phyloP scores from a whole-genome alignment of 2,888 invertebrate species.

The Zaprionus obscuricornis region DNA sequence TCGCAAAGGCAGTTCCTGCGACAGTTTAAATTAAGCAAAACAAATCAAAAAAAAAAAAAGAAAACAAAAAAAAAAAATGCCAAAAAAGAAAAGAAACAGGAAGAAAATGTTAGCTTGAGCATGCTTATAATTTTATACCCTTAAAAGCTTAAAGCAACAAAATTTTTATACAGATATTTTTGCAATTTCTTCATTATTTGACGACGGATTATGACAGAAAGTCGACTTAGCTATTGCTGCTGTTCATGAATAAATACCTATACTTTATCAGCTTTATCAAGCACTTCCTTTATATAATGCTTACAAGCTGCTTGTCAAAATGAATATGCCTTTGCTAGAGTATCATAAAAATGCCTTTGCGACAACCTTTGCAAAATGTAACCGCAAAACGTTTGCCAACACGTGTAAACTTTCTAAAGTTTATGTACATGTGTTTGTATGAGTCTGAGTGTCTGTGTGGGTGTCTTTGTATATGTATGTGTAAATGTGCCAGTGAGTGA shows the following conservation, averaged over 20 bases:
- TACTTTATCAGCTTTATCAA: no score
- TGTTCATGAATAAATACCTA: no score
- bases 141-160: no score
- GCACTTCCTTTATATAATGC: no score
- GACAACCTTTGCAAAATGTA: slow-evolving; percentile 35
- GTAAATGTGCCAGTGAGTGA: slow-evolving; percentile 9
- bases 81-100: slow-evolving; percentile 5
- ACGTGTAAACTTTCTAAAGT: slow-evolving; percentile 64
- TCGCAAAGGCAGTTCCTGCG: slow-evolving; percentile 50
- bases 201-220: no score
- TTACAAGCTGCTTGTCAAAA: no score
- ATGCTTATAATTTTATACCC: no score
- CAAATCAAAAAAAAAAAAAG: slow-evolving; percentile 23
- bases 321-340: no score
- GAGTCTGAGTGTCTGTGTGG: slow-evolving; percentile 5
- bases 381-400: slow-evolving; percentile 67
- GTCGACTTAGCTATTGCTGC: no score
- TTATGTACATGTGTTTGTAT: slow-evolving; percentile 17
- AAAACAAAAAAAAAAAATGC: slow-evolving; percentile 12
- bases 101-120: no score
- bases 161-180: no score
- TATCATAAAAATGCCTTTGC: neutral
- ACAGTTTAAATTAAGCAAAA: slow-evolving; percentile 68
- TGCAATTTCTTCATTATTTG: no score
- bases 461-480: neutral